Evolutionary conservation across 2,797 vertebrate species (phyloP).

Genomic region (Tympanoctomys barrerae): DNA sequence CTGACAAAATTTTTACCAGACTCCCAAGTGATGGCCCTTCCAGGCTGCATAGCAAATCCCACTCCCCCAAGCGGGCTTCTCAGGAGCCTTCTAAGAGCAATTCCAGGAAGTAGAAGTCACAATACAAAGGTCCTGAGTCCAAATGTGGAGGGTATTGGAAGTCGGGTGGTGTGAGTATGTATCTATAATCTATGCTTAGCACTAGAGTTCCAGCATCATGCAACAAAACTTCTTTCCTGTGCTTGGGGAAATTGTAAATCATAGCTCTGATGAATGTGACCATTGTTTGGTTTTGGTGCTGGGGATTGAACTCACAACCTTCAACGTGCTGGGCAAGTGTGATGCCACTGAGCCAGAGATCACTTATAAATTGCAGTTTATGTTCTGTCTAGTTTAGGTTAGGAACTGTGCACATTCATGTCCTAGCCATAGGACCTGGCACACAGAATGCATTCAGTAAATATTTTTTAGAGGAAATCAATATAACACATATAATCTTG

Average conservation of each 20-base stretch:
- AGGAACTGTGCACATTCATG: neutral
- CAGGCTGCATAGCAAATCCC: neutral
- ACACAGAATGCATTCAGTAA: neutral
- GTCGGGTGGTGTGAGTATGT: neutral
- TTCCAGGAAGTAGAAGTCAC: neutral
- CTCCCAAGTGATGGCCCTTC: neutral
- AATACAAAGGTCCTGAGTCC: neutral
- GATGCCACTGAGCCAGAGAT: neutral
- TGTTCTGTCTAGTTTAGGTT: neutral
- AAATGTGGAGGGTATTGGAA: neutral
- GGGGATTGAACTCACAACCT: too few species aligned
- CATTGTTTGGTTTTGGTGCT: neutral
- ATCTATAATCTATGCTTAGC: neutral
- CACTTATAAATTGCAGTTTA: neutral
- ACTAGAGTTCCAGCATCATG: neutral
- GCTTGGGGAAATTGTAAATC: neutral
- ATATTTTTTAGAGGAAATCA: slow-evolving; percentile 19
- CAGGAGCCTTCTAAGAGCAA: neutral
- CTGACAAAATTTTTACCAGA: neutral
- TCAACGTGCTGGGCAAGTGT: neutral
- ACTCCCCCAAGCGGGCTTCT: neutral
- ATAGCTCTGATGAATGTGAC: neutral
- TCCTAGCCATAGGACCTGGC: neutral
- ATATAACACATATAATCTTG: neutral
- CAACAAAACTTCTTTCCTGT: neutral